phyloP scores from a whole-genome alignment of 23 tunicate genomes.

The Styela plicata region DNA sequence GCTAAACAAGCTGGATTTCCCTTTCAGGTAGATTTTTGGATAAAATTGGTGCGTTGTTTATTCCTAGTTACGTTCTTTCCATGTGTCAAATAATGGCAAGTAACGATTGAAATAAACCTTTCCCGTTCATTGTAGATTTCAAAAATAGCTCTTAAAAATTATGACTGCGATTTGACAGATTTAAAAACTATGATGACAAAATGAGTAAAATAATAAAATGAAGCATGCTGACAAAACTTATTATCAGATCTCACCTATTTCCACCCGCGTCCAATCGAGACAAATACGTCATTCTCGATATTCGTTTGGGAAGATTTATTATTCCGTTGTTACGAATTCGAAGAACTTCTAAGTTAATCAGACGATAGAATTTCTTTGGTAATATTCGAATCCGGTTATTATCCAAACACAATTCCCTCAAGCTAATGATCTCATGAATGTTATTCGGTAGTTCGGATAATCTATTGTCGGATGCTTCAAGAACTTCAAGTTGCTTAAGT shows the following conservation, averaged over 20 bases:
- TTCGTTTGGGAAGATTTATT: conserved; percentile 61
- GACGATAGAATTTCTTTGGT: conserved; percentile 53
- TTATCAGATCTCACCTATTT: conserved; percentile 66
- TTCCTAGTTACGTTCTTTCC: no score
- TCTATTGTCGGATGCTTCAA: conserved; percentile 52
- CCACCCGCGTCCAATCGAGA: conserved; percentile 63
- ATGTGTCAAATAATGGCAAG: no score
- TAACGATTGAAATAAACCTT: no score
- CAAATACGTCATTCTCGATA: conserved; percentile 51
- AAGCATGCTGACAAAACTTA: no score
- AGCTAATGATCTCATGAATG: conserved; percentile 32
- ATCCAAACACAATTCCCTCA: conserved; percentile 53
- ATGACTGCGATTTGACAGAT: no score
- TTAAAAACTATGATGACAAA: no score
- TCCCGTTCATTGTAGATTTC: no score
- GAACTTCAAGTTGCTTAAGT: conserved; percentile 24
- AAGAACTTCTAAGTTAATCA: conserved; percentile 43
- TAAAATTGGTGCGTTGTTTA: no score
- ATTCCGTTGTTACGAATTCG: conserved; percentile 65
- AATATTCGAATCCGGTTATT: conserved; percentile 42
- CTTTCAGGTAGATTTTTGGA: no score
- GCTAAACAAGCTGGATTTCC: no score
- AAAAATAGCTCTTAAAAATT: no score
- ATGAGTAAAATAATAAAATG: no score
- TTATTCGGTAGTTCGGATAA: conserved; percentile 46